phyloP scores from a whole-genome alignment of 1,140 invertebrate genomes.

The Venturia canescens region DNA sequence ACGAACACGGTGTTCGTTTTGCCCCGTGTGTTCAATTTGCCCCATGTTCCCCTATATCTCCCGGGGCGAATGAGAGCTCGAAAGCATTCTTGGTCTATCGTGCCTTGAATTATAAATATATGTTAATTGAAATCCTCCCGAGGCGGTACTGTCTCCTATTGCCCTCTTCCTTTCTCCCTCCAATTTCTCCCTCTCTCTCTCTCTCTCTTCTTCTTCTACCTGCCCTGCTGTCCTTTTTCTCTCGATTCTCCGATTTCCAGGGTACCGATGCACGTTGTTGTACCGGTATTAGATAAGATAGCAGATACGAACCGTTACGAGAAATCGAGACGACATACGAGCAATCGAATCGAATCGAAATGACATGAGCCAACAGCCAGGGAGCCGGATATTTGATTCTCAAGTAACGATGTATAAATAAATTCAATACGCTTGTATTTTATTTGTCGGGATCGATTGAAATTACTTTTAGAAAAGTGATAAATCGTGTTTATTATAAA shows the following conservation, averaged over 20 bases:
- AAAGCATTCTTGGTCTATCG: not conserved
- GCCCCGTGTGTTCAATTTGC: no score
- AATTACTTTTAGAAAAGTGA: not conserved
- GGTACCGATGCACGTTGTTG: not conserved
- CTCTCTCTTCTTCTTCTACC: not conserved
- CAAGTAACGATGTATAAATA: not conserved
- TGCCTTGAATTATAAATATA: slow-evolving; percentile 56
- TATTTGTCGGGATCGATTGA: not conserved
- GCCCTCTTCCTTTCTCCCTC: not conserved
- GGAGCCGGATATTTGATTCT: slow-evolving; percentile 21
- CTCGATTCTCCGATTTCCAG: not conserved
- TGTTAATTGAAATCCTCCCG: slow-evolving; percentile 56
- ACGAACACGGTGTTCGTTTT: no score
- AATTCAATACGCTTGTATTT: not conserved
- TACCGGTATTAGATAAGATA: slow-evolving; percentile 4
- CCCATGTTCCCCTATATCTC: no score
- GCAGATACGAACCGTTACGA: not conserved
- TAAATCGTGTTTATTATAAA: no score
- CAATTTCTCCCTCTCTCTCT: not conserved
- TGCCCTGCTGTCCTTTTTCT: not conserved
- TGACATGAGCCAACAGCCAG: slow-evolving; percentile 15
- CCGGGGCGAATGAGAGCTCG: not conserved
- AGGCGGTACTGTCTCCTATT: not conserved
- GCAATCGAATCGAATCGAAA: not conserved
- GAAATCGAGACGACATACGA: slow-evolving; percentile 8